Conservation (phyloP, 1,140 invertebrate species). For the Micrasema minimum region DNA sequence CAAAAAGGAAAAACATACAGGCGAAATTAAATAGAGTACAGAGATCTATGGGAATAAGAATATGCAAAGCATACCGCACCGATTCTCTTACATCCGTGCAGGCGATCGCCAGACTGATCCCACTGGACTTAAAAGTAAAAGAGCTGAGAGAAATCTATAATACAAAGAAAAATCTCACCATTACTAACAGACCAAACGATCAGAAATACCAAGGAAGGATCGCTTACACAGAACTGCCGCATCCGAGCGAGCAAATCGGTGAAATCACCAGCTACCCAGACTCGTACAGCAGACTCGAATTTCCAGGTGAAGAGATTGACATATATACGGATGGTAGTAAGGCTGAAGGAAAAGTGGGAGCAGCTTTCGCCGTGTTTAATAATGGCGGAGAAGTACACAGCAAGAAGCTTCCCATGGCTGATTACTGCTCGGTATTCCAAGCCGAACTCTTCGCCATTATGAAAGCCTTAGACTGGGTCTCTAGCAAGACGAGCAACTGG, state of each 20-base stretch:
- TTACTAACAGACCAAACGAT: neutral
- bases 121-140: neutral
- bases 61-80: slow-evolving; percentile 13
- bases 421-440: slow-evolving; percentile 10
- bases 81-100: slow-evolving; percentile 4
- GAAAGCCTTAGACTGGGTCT: neutral
- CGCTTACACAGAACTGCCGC: neutral
- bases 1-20: neutral
- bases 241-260: too few relatives aligned
- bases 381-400: neutral
- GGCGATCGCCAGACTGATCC: neutral
- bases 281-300: neutral
- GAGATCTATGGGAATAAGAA: neutral
- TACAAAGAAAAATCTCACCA: neutral
- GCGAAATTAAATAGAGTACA: slow-evolving; percentile 7
- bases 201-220: neutral
- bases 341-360: slow-evolving; percentile 6
- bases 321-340: slow-evolving; percentile 9
- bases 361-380: neutral
- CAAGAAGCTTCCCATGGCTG: slow-evolving; percentile 4
- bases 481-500: neutral
- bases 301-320: neutral
- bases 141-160: neutral
- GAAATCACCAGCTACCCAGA: neutral
- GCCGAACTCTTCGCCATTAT: slow-evolving; percentile 1